phyloP scores from a whole-genome alignment of 1,140 invertebrate species.

The Chironomus striatipennis region DNA sequence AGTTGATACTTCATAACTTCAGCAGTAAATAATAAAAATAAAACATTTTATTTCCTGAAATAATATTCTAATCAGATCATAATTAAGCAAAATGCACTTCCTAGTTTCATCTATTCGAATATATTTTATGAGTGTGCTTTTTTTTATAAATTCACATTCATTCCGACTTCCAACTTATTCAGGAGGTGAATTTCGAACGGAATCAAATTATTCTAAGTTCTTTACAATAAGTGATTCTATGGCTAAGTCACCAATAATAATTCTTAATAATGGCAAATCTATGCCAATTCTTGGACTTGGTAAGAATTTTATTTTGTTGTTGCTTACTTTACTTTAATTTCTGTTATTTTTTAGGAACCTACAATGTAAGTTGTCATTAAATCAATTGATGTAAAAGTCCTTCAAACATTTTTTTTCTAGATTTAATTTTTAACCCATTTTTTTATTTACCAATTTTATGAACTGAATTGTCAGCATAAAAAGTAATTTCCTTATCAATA shows the following conservation, averaged over 20 bases:
- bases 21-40: too few species aligned
- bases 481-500: not conserved
- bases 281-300: constrained; percentile 62
- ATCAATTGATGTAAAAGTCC: too few species aligned
- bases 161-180: not conserved
- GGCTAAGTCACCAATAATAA: constrained; percentile 40
- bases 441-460: too few species aligned
- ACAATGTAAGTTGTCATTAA: not conserved
- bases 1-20: too few species aligned
- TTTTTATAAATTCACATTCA: not conserved
- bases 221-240: not conserved
- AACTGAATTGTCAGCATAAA: too few species aligned
- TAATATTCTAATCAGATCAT: too few species aligned
- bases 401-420: too few species aligned
- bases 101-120: not conserved
- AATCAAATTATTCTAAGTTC: not conserved
- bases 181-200: not conserved
- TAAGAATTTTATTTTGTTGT: not conserved
- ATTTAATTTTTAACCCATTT: too few species aligned
- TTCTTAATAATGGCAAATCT: constrained; percentile 50
- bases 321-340: too few species aligned
- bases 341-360: not conserved
- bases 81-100: not conserved
- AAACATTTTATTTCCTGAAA: too few species aligned
- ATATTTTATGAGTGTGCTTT: not conserved